Evolutionary conservation across 2,797 vertebrate species (phyloP), one percentile per base, ranked within the genome.

Genomic region (Antennarius maculatus): DNA sequence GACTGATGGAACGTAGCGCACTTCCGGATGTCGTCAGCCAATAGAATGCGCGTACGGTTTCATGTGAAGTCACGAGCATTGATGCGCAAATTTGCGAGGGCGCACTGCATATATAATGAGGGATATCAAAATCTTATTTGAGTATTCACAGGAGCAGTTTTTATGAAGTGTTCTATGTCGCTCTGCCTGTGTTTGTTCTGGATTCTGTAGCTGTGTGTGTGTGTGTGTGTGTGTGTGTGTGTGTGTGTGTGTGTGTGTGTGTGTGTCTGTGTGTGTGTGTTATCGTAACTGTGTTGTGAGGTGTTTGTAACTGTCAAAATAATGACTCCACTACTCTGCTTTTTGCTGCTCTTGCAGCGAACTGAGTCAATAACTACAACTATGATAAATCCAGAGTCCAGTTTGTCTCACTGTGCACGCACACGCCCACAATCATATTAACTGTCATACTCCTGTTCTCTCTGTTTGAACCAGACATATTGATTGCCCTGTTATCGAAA

Each of bases 221-320:
- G 53, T 59, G 53, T 4, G 10, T 23, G 23, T 23, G 23, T 23
- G 23, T 23, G 23, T 23, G 23, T 23, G 23, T 23, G 23, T 23
- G 23, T 23, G 23, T 23, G 23, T 23, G 23, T 23, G 23, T 23
- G 23, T 23, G 23, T 23, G 23, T 23, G 23, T 23, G 23, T 23
- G 23, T 23, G 23, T 23, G 23, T 23, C 1, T 23, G 23, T 23
- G 23, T 54, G 41, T 48, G 39, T 68, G 46, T 54, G 53, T 45
- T 15, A 53, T 13, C 55, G 34, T 15, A 41, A 34, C 54, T 46
- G 68, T 16, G 27, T 15, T n/a, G 9, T 14, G 43, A 63, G 55
- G 48, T 63, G 76, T 88, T 84, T 87, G 79, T 85, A 83, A 61
- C 80, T 86, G 87, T 85, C 85, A 86, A 80, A 86, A 83, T 81